A percentile compares a stretch with the other conserved stretches of the same genome.
Evolutionary conservation across 2,113 vertebrate genomes (phyloP).

Genomic region (Campylorhamphus procurvoides): DNA sequence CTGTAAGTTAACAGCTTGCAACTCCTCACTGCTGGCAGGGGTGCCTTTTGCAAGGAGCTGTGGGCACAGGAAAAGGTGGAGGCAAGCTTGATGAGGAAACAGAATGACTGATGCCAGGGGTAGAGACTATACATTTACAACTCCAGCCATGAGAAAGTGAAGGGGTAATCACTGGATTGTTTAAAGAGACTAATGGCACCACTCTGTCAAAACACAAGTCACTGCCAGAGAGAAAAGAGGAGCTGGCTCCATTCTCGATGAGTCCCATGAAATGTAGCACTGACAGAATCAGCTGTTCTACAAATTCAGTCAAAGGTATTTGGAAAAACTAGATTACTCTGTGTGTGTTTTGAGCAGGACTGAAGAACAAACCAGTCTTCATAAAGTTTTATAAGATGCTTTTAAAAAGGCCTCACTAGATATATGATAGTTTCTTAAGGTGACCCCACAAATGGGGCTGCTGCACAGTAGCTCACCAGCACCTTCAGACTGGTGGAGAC

Average conservation of each 20-base stretch:
- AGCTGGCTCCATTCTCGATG: not conserved
- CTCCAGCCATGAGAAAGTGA: not conserved
- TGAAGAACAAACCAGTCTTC: not conserved
- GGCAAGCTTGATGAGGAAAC: not conserved
- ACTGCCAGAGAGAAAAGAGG: not conserved
- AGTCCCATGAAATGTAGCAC: accelerated
- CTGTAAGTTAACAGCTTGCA: not conserved
- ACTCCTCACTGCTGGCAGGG: not conserved
- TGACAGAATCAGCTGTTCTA: not conserved
- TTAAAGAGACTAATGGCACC: not conserved
- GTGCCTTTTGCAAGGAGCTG: not conserved
- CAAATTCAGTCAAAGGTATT: not conserved
- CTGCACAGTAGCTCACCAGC: accelerated
- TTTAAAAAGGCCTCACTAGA: not conserved
- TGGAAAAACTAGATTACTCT: not conserved
- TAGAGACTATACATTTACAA: not conserved
- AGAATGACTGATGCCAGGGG: not conserved
- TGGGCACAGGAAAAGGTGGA: not conserved
- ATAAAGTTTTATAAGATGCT: not conserved
- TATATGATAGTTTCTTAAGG: not conserved
- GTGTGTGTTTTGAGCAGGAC: not conserved
- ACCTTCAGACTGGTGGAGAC: not conserved
- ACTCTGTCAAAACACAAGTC: not conserved
- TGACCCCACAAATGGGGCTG: not conserved
- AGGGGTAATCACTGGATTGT: not conserved